Conservation (phyloP, 2,888 invertebrate species). For the Cephonodes hylas region DNA sequence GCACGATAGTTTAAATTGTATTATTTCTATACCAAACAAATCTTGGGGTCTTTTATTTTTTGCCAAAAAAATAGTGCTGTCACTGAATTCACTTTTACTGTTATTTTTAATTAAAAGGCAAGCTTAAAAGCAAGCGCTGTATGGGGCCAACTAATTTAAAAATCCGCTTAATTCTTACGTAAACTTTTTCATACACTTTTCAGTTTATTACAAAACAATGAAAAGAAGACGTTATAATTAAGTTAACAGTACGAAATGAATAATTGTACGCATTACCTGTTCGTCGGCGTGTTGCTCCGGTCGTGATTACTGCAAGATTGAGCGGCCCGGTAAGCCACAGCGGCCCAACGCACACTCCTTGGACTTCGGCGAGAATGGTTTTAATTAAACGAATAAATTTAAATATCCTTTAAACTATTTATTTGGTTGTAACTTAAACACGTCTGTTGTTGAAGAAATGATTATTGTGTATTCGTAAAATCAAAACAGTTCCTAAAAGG, state of each 20-base stretch:
- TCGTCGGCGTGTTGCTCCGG: constrained; percentile 32
- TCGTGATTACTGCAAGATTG: constrained; percentile 37
- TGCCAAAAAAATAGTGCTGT: no score
- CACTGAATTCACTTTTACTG: no score
- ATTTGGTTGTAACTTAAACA: not conserved
- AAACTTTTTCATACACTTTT: no score
- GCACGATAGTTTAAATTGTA: no score
- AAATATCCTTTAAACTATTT: constrained; percentile 11
- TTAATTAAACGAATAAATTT: constrained; percentile 32
- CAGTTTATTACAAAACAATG: no score
- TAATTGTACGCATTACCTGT: constrained; percentile 26
- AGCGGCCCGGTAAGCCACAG: constrained; percentile 16
- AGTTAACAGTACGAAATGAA: not conserved
- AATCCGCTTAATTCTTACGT: not conserved
- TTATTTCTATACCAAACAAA: no score
- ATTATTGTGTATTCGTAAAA: not conserved
- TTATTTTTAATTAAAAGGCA: no score
- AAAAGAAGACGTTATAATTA: not conserved
- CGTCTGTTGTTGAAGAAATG: not conserved
- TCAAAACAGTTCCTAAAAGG: not conserved
- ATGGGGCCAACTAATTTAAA: no score
- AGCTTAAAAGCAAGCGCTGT: no score
- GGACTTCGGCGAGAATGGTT: constrained; percentile 12
- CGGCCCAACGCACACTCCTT: not conserved
- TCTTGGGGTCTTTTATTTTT: no score